A percentile compares a stretch with the other conserved stretches of the same genome.
Conservation (phyloP, 2,113 vertebrate genomes). For the Nannospalax galili region DNA sequence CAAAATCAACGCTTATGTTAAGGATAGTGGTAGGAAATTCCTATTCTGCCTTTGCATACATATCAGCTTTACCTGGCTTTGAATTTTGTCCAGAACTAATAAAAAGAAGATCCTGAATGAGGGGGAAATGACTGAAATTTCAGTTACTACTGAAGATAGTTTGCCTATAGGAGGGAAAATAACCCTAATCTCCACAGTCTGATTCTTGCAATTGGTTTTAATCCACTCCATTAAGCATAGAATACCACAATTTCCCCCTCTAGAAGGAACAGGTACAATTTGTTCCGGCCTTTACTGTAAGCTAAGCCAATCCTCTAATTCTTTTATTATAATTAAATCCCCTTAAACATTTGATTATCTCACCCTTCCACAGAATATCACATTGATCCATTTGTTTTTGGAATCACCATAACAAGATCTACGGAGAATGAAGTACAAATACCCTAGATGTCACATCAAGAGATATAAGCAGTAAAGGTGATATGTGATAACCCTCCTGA, state of each 20-base stretch:
- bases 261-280: neutral
- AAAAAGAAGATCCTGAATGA: neutral
- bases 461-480: neutral
- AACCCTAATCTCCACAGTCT: neutral
- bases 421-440: neutral
- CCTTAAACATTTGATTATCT: neutral
- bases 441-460: neutral
- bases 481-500: neutral
- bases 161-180: neutral
- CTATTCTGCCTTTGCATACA: neutral
- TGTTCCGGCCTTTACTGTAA: neutral
- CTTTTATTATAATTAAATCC: conserved; percentile 28
- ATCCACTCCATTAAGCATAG: neutral
- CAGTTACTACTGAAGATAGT: neutral
- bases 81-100: neutral
- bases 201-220: neutral
- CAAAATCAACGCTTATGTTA: neutral
- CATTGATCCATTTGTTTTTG: neutral
- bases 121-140: neutral
- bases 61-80: neutral
- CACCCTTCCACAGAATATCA: neutral
- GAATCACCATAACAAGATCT: neutral
- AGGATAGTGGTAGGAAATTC: no score
- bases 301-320: neutral
- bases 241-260: neutral